Percentiles rank a stretch among this genome's conserved stretches.
phyloP scores from a whole-genome alignment of 2,113 vertebrate genomes.

The Catharus minimus region DNA sequence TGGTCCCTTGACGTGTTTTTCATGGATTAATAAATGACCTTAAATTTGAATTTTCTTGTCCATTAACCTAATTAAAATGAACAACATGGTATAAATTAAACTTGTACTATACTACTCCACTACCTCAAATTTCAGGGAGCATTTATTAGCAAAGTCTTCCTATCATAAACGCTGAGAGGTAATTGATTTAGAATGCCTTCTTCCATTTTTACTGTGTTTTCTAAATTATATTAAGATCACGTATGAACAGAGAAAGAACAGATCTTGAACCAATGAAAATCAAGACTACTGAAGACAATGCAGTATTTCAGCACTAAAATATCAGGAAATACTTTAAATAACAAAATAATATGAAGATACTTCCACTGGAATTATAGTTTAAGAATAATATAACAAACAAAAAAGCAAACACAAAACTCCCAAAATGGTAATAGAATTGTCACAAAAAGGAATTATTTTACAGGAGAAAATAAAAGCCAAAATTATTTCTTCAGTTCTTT shows the following conservation, averaged over 20 bases:
- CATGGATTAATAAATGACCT: neutral
- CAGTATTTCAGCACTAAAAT: neutral
- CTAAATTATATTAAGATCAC: neutral
- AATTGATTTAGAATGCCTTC: neutral
- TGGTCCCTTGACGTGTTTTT: neutral
- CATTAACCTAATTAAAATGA: neutral
- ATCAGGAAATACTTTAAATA: neutral
- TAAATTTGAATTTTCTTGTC: slow-evolving; percentile 4
- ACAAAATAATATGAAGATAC: neutral
- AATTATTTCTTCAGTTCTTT: slow-evolving; percentile 21
- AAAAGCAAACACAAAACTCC: neutral
- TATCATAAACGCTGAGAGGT: neutral
- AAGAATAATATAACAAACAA: neutral
- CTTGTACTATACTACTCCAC: neutral
- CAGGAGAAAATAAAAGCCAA: neutral
- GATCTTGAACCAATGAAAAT: neutral
- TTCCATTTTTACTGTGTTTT: neutral
- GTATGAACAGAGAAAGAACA: neutral
- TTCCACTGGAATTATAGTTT: neutral
- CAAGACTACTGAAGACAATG: neutral
- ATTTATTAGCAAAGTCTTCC: neutral
- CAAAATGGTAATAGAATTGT: neutral
- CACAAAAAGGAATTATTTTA: neutral
- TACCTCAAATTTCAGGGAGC: neutral
- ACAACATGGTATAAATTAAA: neutral